Base-by-base conservation (phyloP, 2,797 vertebrate species). In the Scolopax bukidnonensis region DNA sequence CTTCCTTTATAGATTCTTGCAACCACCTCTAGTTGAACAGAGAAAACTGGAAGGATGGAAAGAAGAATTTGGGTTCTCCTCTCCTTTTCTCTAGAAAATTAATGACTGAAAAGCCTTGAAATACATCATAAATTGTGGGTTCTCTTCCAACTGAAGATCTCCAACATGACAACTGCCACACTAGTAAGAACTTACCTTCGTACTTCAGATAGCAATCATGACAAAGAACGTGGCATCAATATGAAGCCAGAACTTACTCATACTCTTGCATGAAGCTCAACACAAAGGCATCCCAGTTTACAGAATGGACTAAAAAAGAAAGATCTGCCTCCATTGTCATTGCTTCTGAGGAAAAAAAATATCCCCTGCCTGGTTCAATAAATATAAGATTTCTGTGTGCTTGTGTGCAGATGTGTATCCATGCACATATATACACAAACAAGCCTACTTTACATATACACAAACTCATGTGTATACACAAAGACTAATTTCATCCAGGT, bases 391-490 rank as follows among this genome's bases (percentile, higher is more conserved):
- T 84, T 70, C 36, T 43, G 4, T 38, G 19, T 17, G 11, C 16
- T n/a, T 67, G 3, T 33, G 36, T 53, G 33, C 32, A 57, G 13
- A 12, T 4, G n/a, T 1, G 6, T 41, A 59, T 17, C 40, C 32
- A 51, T 41, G 32, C 4, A 60, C 1, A 71, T 20, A 43, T 16
- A 61, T 9, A 40, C 23, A 48, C 47, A 48, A 48, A 48, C 21
- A 48, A 40, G 10, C 7, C 10, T 33, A 32, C 28, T 74, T 63
- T 25, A 74, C 25, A 25, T 8, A 27, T 5, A 63, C 13, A 84
- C 5, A 76, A 64, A 61, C 10, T 45, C 13, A 45, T 0, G 0
- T 4, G 3, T 21, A 33, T 4, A 28, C 12, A 90, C 10, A 28
- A 79, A 60, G n/a, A 41, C 10, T n/a, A 33, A 60, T 30, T 65